Conservation (phyloP, 23 tunicate species). For the Styela plicata region DNA sequence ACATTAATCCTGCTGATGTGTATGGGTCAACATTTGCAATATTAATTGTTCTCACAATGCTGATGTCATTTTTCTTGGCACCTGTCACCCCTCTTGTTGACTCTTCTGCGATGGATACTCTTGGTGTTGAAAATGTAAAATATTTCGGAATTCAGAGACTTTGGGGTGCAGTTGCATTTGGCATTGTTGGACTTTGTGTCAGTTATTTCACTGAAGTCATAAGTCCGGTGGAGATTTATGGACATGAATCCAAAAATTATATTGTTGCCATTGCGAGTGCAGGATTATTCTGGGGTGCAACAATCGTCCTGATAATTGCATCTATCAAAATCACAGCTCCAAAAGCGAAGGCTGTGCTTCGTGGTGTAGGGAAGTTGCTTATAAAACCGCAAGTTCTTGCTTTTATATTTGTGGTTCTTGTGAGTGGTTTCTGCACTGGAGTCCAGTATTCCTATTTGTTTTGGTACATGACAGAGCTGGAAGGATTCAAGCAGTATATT, state of each 20-base stretch:
- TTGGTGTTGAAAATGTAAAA: slow-evolving; percentile 36
- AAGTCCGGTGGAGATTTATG: slow-evolving; percentile 19
- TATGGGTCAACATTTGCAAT: slow-evolving; percentile 57
- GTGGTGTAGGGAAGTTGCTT: not conserved
- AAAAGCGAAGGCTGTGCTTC: slow-evolving; percentile 23
- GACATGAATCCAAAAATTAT: slow-evolving; percentile 10
- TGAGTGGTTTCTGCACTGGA: slow-evolving; percentile 28
- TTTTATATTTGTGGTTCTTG: slow-evolving; percentile 14
- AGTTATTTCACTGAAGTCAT: slow-evolving; percentile 22
- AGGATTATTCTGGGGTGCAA: slow-evolving; percentile 9
- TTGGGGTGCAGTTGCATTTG: slow-evolving; percentile 82
- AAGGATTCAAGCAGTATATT: slow-evolving; percentile 10
- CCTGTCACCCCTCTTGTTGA: slow-evolving; percentile 69
- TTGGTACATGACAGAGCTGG: slow-evolving; percentile 22
- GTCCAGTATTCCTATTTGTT: slow-evolving; percentile 30
- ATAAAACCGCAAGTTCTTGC: not conserved
- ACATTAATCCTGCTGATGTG: not conserved
- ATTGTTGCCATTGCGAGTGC: slow-evolving; percentile 4
- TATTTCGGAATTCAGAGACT: slow-evolving; percentile 69
- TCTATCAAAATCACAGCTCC: slow-evolving; percentile 22
- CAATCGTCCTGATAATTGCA: slow-evolving; percentile 10
- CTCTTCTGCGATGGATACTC: slow-evolving; percentile 61
- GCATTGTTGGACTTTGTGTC: slow-evolving; percentile 40
- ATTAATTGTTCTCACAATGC: slow-evolving; percentile 40
- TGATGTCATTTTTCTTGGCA: slow-evolving; percentile 37